Conservation (phyloP, 1,140 invertebrate genomes). For the Ditylenchus dipsaci region DNA sequence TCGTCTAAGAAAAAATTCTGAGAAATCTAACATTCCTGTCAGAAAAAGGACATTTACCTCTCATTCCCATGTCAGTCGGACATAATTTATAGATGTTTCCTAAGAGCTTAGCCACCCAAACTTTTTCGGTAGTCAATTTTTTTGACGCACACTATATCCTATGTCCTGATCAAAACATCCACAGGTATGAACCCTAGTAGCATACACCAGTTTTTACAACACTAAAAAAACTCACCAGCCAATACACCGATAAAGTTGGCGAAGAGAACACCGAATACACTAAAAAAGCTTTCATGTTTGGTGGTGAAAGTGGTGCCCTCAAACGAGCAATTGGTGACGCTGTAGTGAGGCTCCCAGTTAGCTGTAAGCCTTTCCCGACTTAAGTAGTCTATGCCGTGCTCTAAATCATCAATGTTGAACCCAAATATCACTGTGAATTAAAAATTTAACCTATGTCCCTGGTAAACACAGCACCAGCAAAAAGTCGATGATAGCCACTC, state of each 20-base stretch:
- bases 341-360: conserved; percentile 77
- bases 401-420: conserved; percentile 61
- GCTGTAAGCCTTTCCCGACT: conserved; percentile 71
- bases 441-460: conserved; percentile 1
- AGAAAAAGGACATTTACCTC: no score
- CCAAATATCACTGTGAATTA: conserved; percentile 32
- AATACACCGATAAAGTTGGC: conserved; percentile 86
- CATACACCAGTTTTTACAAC: no score
- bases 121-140: no score
- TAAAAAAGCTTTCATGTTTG: conserved; percentile 72
- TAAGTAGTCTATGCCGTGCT: conserved; percentile 79
- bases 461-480: conserved; percentile 77
- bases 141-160: no score
- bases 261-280: conserved; percentile 88
- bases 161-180: no score
- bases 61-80: no score
- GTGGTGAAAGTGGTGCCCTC: conserved; percentile 52
- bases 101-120: no score
- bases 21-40: no score
- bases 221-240: conserved; percentile 70
- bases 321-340: conserved; percentile 65
- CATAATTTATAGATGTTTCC: no score
- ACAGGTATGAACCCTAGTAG: background rate
- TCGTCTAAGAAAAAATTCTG: no score
- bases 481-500: conserved; percentile 81